Base-by-base conservation (phyloP, 2,797 vertebrate species). In the Acipenser transmontanus region DNA sequence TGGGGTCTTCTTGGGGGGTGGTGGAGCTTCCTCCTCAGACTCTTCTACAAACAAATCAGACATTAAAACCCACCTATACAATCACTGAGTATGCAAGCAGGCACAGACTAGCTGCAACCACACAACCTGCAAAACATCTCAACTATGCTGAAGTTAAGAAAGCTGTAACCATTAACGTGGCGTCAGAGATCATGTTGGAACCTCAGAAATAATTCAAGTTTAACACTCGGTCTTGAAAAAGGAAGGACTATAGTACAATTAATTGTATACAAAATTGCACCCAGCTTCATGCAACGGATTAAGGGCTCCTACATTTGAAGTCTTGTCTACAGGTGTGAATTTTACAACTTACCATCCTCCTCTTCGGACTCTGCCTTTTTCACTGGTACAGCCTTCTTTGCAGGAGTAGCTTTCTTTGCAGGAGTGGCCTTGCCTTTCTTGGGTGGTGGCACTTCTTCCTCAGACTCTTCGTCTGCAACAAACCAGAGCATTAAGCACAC, bases 391-490 rank as follows among this genome's bases (percentile, higher is more conserved):
- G 89, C 84, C 1, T 91, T 85, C 61, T 85, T 86, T 61, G 82
- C 75, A 2, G 87, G 78, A 12, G 79, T 66, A 4, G 79, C 78
- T 66, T 85, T 86, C 17, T 80, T 74, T 14, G 78, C 71, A 49
- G 78, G 54, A 1, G 65, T 63, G 69, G 73, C 66, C 75, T 77
- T 67, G 6, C 81, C 77, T 68, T 90, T 91, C 69, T 93, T 87
- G 17, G 88, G 82, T 69, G 88, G 78, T 0, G 85, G 80, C 0
- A 84, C 79, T 2, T 92, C 91, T 47, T 91, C 89, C 17, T 91
- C 91, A 17, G 87, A 85, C 17, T 91, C 90, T 75, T 71, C 73
- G 17, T 74, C 77, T 74, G 48, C 47, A 62, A 65, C 17, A 7
- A 34, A 34, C 34, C 34, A 3, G 0, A 34, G 34, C 34, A 34